These are phyloP conservation scores for Drosophila elegans DNA, from an alignment of 1,140 invertebrate genomes.

Conservation along the genomic window DNA sequence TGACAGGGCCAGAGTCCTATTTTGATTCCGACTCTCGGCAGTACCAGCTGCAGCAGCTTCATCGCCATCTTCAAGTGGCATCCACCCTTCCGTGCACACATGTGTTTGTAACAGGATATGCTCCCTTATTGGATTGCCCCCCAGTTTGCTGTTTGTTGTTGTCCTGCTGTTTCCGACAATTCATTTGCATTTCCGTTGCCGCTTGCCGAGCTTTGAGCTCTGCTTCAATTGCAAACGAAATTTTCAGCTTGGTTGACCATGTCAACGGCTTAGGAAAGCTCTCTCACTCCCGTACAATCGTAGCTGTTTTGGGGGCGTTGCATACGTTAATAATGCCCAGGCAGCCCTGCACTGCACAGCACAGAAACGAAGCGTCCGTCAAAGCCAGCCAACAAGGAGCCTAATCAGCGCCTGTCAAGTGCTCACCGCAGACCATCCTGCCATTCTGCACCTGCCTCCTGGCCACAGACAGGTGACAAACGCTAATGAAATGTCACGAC, in stretches of 20 bases:
- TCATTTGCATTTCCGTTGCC: slow-evolving; percentile 63
- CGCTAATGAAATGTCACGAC: slow-evolving; percentile 72
- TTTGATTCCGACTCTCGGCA: not conserved
- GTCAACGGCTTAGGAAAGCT: slow-evolving; percentile 31
- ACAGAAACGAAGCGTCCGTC: slow-evolving; percentile 22
- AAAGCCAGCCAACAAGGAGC: slow-evolving; percentile 35
- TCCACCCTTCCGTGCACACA: not conserved
- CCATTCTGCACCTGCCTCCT: not conserved
- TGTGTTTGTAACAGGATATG: slow-evolving; percentile 38
- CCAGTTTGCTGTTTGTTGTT: slow-evolving; percentile 20
- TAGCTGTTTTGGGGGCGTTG: not conserved
- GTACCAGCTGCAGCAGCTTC: slow-evolving; percentile 24
- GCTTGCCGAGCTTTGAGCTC: slow-evolving; percentile 24
- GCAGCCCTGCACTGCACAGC: not conserved
- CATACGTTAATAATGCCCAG: slow-evolving; percentile 37
- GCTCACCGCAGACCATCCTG: slow-evolving; percentile 15
- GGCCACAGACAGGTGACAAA: slow-evolving; percentile 37
- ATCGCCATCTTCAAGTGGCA: slow-evolving; percentile 11
- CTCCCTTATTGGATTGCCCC: slow-evolving; percentile 50
- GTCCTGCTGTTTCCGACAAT: slow-evolving; percentile 55
- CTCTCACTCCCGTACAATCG: not conserved
- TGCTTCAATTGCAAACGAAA: slow-evolving; percentile 36
- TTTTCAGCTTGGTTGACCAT: slow-evolving; percentile 41
- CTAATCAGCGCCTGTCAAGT: slow-evolving; percentile 56
- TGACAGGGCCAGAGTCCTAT: slow-evolving; percentile 31